Base-by-base conservation (phyloP, 2,888 invertebrate species). In the Epinotia brunnichana region DNA sequence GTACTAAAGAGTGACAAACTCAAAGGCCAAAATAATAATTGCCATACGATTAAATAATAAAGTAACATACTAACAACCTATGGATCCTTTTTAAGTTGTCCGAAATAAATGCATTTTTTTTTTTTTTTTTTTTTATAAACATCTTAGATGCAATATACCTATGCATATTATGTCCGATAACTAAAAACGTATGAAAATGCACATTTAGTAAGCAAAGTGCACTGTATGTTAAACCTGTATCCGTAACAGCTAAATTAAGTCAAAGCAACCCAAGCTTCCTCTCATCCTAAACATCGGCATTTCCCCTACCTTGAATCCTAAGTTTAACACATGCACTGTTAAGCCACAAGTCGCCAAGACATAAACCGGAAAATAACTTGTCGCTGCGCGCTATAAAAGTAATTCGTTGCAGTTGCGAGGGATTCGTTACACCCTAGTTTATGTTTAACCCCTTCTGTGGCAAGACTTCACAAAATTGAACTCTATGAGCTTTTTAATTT, bases 321-420 rank as follows among this genome's bases (percentile, higher is more conserved):
- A 69, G 68, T 73, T 63, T 63, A 57, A 73, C 62, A 35, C 17
- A 64, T 48, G 57, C 48, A 56, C 35, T 57, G 48, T 56, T 54
- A 56, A 69, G 17, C 29, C 63, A 15, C 64, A 60, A 64, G 59
- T 70, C 21, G 54, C 56, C 70, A 48, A 56, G 51, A 62, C 72
- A 62, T 68, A 68, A 73, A 73, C 74, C 69, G 72, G 71, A 73
- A 74, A 77, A 77, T 75, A 77, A 77, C 78, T 68, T 76, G 77
- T 76, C 79, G 76, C 64, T 63, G 54, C 63, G 73, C 75, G 79
- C 74, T 78, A 79, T 86, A 82, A 86, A 86, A 80, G 76, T 81
- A 78, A 85, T 86, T 86, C 82, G 86, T 81, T 81, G 79, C 83
- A 81, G 81, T 80, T 78, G 74, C 74, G 44, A 53, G 15, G 62